phyloP scores from a whole-genome alignment of 2,888 invertebrate genomes.

The Heliconius aoede region DNA sequence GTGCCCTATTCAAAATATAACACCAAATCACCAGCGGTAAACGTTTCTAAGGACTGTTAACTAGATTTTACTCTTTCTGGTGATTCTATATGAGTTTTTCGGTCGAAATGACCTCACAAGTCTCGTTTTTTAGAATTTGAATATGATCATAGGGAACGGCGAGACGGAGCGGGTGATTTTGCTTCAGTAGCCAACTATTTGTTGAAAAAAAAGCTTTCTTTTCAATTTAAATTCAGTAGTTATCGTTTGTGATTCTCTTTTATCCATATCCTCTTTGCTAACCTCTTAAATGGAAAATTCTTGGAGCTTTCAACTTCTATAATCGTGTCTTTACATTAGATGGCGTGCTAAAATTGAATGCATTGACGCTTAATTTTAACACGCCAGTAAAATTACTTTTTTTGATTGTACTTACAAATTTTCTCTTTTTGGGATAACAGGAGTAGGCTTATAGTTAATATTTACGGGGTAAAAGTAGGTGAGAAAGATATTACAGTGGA shows the following conservation, averaged over 20 bases:
- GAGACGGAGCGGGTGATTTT: conserved; percentile 4
- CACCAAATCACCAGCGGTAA: conserved; percentile 1
- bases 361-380: too few species aligned
- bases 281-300: conserved; percentile 4
- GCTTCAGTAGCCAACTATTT: conserved; percentile 4
- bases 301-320: background rate
- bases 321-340: background rate
- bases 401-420: background rate
- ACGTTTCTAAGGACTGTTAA: conserved; percentile 24
- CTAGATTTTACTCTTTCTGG: conserved; percentile 13
- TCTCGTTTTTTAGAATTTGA: conserved; percentile 3
- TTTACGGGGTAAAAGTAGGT: too few species aligned
- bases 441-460: too few species aligned
- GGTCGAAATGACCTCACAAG: conserved; percentile 14
- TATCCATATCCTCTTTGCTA: conserved; percentile 6
- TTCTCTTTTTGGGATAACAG: too few species aligned
- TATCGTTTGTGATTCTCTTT: conserved; percentile 4
- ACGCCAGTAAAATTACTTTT: background rate
- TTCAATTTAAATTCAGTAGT: conserved; percentile 16
- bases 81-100: conserved; percentile 14
- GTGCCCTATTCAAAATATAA: conserved; percentile 23
- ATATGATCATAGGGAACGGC: conserved; percentile 11
- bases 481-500: too few species aligned
- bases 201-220: background rate
- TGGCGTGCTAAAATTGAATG: background rate